phyloP scores from a whole-genome alignment of 2,888 invertebrate genomes.

The Marronus borbonicus region DNA sequence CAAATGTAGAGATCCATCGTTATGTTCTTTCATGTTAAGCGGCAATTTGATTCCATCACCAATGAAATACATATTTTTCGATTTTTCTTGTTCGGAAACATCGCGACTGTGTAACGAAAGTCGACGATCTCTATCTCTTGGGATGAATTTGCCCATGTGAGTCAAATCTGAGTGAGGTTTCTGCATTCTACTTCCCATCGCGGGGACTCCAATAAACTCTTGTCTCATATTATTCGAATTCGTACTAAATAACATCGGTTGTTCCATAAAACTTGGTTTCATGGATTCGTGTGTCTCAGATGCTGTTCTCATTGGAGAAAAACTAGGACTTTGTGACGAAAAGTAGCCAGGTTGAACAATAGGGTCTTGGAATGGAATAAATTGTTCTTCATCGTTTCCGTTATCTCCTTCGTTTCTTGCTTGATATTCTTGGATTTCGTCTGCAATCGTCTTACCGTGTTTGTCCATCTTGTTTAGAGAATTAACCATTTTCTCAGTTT shows the following conservation, averaged over 20 bases:
- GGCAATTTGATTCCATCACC: slow-evolving; percentile 68
- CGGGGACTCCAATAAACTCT: slow-evolving; percentile 40
- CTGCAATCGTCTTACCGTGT: slow-evolving; percentile 11
- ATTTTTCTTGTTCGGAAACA: slow-evolving; percentile 52
- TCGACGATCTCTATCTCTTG: slow-evolving; percentile 21
- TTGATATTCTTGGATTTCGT: background rate
- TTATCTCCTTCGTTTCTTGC: background rate
- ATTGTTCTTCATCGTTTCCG: background rate
- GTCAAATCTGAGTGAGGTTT: background rate
- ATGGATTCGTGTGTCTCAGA: slow-evolving; percentile 4
- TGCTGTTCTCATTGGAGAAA: slow-evolving; percentile 6
- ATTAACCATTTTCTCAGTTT: slow-evolving; percentile 48
- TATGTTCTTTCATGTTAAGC: slow-evolving; percentile 63
- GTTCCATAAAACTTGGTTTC: slow-evolving; percentile 14
- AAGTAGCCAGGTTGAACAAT: background rate
- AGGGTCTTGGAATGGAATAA: background rate
- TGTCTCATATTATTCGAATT: background rate
- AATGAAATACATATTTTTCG: slow-evolving; percentile 61
- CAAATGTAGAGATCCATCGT: slow-evolving; percentile 65
- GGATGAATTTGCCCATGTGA: slow-evolving; percentile 47
- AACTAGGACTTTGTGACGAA: background rate
- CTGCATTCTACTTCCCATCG: slow-evolving; percentile 23
- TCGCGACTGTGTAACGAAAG: slow-evolving; percentile 51
- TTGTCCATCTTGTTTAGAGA: slow-evolving; percentile 48
- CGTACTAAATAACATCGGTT: slow-evolving; percentile 10